These are phyloP conservation scores for Hylaeus volcanicus DNA, from an alignment of 1,140 invertebrate genomes.

Conservation along the genomic window DNA sequence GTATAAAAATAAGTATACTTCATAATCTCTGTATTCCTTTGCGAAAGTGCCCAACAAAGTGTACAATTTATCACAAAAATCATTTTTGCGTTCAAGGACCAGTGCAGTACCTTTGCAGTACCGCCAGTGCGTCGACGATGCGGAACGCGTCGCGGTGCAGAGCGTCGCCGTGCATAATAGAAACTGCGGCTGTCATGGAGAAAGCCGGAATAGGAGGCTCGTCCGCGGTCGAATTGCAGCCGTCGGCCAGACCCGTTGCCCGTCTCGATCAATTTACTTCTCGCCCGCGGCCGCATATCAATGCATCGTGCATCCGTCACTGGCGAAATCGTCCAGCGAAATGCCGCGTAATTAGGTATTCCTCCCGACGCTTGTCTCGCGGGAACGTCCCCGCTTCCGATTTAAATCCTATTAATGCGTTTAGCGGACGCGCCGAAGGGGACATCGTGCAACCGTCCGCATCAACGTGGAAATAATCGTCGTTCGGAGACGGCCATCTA, in stretches of 20 bases:
- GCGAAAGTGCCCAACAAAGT: too few species aligned
- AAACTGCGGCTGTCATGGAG: slow-evolving; percentile 63
- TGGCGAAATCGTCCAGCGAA: slow-evolving; percentile 57
- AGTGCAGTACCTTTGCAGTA: too few species aligned
- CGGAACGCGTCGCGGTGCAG: slow-evolving; percentile 54
- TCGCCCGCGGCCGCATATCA: slow-evolving; percentile 63
- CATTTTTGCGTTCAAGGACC: too few species aligned
- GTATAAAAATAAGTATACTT: too few species aligned
- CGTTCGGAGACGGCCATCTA: too few species aligned
- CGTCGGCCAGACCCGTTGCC: neutral
- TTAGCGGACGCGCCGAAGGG: neutral
- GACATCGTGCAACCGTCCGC: neutral
- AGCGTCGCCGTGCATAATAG: slow-evolving; percentile 61
- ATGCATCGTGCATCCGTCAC: slow-evolving; percentile 61
- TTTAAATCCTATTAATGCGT: slow-evolving; percentile 47
- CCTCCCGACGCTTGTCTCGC: slow-evolving; percentile 42
- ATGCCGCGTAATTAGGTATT: slow-evolving; percentile 62
- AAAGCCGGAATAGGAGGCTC: slow-evolving; percentile 57
- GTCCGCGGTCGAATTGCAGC: slow-evolving; percentile 62
- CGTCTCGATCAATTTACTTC: slow-evolving; percentile 67
- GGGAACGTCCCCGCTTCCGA: slow-evolving; percentile 27
- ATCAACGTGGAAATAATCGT: neutral
- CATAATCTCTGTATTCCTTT: too few species aligned
- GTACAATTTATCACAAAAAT: too few species aligned
- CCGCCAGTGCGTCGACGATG: slow-evolving; percentile 5